Percentiles rank a stretch among this genome's conserved stretches.
Conservation (phyloP, 2,888 invertebrate species). For the Barypeithes pellucidus region DNA sequence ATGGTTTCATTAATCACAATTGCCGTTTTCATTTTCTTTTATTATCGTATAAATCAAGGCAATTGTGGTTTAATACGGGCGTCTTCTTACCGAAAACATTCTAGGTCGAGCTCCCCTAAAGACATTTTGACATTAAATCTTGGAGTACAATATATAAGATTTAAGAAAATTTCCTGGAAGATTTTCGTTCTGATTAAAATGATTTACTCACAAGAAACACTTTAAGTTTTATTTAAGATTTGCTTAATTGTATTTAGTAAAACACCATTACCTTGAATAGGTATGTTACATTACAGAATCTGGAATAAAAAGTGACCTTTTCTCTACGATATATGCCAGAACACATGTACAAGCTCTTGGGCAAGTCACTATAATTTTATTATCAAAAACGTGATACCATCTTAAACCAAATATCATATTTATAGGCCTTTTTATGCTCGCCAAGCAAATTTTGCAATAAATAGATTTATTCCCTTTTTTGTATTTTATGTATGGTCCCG, state of each 20-base stretch:
- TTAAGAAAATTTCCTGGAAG: slow-evolving; percentile 30
- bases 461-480: slow-evolving; percentile 47
- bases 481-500: slow-evolving; percentile 28
- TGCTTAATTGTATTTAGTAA: too few species aligned
- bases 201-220: slow-evolving; percentile 2
- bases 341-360: slow-evolving; percentile 33
- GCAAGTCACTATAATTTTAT: slow-evolving; percentile 36
- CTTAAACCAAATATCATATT: slow-evolving; percentile 48
- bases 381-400: slow-evolving; percentile 43
- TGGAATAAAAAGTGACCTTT: slow-evolving; percentile 35
- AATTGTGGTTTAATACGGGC: slow-evolving; percentile 38
- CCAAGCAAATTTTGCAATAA: slow-evolving; percentile 45
- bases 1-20: slow-evolving; percentile 49
- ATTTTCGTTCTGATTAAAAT: slow-evolving; percentile 47
- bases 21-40: slow-evolving; percentile 47
- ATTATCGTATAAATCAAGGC: slow-evolving; percentile 41
- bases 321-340: slow-evolving; percentile 24
- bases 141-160: slow-evolving; percentile 20
- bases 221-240: too few species aligned
- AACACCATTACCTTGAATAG: neutral
- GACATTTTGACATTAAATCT: slow-evolving; percentile 22
- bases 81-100: slow-evolving; percentile 27
- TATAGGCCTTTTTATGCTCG: slow-evolving; percentile 46
- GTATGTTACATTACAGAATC: slow-evolving; percentile 31
- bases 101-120: slow-evolving; percentile 23